Conservation (phyloP, 2,113 vertebrate species). For the Cyphomyrus plagiostoma region DNA sequence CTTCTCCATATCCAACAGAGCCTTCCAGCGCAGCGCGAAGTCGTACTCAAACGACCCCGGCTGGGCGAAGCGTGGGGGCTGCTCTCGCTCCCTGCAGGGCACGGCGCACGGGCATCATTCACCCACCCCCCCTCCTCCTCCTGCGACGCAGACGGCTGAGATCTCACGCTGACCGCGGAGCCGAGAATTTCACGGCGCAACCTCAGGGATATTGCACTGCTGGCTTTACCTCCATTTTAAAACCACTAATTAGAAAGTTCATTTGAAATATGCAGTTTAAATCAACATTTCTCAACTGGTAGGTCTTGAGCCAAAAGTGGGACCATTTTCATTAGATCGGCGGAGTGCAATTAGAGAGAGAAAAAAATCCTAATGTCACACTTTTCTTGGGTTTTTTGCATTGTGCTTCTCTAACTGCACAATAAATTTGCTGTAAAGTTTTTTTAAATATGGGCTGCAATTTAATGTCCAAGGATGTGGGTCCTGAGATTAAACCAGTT, state of each 20-base stretch:
- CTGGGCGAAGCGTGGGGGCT: constrained; percentile 89
- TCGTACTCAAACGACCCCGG: constrained; percentile 97
- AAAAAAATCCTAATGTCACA: background rate
- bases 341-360: background rate
- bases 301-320: background rate
- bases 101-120: background rate
- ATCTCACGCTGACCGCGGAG: background rate
- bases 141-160: background rate
- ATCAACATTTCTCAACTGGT: background rate
- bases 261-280: background rate
- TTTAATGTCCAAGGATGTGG: background rate
- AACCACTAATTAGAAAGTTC: background rate
- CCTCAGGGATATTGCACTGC: background rate
- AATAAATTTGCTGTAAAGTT: background rate
- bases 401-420: background rate
- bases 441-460: background rate
- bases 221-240: background rate
- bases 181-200: background rate
- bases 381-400: background rate
- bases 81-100: constrained; percentile 79
- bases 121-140: background rate
- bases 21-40: constrained; percentile 98
- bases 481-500: background rate
- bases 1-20: constrained; percentile 98
- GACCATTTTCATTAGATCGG: background rate